Percentiles rank a stretch among this genome's conserved stretches.
These are phyloP conservation scores for Chinchilla lanigera DNA, from an alignment of 2,113 vertebrate genomes.

Conservation along the genomic window DNA sequence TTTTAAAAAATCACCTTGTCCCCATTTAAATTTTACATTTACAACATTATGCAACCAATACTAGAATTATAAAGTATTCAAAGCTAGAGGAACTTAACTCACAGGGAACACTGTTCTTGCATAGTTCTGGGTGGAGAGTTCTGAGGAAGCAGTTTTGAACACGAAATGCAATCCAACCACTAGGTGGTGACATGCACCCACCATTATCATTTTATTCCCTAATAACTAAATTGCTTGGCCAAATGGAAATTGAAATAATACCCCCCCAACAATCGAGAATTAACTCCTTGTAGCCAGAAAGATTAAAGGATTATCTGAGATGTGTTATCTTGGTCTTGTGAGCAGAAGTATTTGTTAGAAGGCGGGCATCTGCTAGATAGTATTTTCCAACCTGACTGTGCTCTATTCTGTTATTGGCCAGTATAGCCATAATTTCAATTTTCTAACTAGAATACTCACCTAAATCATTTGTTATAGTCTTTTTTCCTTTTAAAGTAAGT, in stretches of 20 bases:
- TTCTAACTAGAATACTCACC: conserved; percentile 20
- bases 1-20: conserved; percentile 52
- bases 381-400: not conserved
- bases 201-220: not conserved
- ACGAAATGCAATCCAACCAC: conserved; percentile 76
- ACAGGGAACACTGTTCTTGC: not conserved
- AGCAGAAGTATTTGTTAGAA: not conserved
- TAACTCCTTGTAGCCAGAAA: not conserved
- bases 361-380: not conserved
- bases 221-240: not conserved
- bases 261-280: not conserved
- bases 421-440: not conserved
- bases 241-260: not conserved
- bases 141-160: not conserved
- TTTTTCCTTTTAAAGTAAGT: not conserved
- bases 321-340: not conserved
- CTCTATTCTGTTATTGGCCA: not conserved
- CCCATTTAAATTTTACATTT: not conserved
- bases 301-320: not conserved
- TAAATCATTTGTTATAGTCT: not conserved
- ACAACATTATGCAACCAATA: not conserved
- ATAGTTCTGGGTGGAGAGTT: not conserved
- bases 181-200: conserved; percentile 83
- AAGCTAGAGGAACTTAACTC: not conserved
- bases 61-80: conserved; percentile 9